phyloP scores from a whole-genome alignment of 1,140 invertebrate genomes.

The Anadara kagoshimensis region DNA sequence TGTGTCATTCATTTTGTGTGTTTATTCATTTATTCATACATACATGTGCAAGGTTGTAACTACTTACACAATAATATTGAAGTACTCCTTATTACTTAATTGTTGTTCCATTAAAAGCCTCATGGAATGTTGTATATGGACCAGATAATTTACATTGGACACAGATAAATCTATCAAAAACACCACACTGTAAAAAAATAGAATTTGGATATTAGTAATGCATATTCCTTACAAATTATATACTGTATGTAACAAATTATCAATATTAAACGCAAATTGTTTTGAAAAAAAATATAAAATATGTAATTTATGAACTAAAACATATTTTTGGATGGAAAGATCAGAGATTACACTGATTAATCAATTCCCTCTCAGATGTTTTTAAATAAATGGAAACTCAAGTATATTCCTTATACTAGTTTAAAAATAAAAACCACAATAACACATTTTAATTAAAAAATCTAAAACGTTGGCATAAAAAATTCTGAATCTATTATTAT shows the following conservation, averaged over 20 bases:
- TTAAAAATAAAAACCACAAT: background rate
- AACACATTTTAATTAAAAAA: background rate
- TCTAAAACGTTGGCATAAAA: too few relatives aligned
- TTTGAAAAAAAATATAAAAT: too few relatives aligned
- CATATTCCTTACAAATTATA: background rate
- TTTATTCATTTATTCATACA: too few relatives aligned
- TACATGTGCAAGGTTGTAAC: too few relatives aligned
- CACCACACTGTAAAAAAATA: slow-evolving; percentile 65
- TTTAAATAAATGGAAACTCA: too few relatives aligned
- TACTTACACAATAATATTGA: slow-evolving; percentile 73
- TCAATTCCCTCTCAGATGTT: too few relatives aligned
- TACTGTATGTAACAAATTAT: background rate
- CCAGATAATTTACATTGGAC: slow-evolving; percentile 72
- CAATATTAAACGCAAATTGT: too few relatives aligned
- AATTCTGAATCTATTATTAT: background rate
- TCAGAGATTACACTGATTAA: too few relatives aligned
- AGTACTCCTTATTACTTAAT: slow-evolving; percentile 72
- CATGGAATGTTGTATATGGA: slow-evolving; percentile 74
- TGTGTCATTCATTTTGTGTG: slow-evolving; percentile 1
- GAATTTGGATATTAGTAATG: background rate
- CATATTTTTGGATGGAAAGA: too few relatives aligned
- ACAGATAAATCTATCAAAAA: slow-evolving; percentile 72
- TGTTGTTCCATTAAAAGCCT: slow-evolving; percentile 73
- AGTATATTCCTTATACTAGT: too few relatives aligned
- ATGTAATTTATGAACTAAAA: too few relatives aligned